A percentile compares a stretch with the other conserved stretches of the same genome.
phyloP scores from a whole-genome alignment of 2,113 vertebrate species.

The Eudyptes chrysolophus region DNA sequence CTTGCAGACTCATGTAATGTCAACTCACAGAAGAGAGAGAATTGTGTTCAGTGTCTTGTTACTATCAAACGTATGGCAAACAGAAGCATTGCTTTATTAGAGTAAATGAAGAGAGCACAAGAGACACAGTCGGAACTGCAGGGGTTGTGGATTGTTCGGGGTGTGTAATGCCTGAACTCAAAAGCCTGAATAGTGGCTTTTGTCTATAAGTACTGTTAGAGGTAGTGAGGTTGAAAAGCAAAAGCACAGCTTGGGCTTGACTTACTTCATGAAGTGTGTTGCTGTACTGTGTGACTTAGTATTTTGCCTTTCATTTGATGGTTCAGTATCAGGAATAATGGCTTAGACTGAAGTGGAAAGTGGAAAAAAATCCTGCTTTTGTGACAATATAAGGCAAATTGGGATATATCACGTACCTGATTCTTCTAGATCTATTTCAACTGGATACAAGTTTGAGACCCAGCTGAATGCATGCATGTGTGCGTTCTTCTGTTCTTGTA shows the following conservation, averaged over 20 bases:
- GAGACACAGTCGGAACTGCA: neutral
- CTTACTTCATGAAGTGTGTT: neutral
- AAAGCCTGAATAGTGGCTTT: neutral
- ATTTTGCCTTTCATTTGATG: neutral
- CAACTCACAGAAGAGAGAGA: neutral
- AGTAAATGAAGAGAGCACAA: neutral
- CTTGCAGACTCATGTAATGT: neutral
- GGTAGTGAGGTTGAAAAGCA: neutral
- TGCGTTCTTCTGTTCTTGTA: neutral
- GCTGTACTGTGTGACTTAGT: neutral
- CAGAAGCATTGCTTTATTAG: neutral
- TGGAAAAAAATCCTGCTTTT: neutral
- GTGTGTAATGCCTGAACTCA: neutral
- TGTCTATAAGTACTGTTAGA: neutral
- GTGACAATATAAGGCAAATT: neutral
- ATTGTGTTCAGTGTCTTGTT: neutral
- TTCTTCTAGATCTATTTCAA: neutral
- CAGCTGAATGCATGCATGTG: fast-evolving
- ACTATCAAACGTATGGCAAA: neutral
- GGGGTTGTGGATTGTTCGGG: neutral
- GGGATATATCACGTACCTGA: fast-evolving
- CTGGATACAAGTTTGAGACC: neutral
- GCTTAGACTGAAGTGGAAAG: neutral
- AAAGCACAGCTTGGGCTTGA: neutral
- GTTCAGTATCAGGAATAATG: neutral